Evolutionary conservation across 2,113 vertebrate species (phyloP), one percentile per base, ranked within the genome.

Genomic region (Gallinago paraguaiae): DNA sequence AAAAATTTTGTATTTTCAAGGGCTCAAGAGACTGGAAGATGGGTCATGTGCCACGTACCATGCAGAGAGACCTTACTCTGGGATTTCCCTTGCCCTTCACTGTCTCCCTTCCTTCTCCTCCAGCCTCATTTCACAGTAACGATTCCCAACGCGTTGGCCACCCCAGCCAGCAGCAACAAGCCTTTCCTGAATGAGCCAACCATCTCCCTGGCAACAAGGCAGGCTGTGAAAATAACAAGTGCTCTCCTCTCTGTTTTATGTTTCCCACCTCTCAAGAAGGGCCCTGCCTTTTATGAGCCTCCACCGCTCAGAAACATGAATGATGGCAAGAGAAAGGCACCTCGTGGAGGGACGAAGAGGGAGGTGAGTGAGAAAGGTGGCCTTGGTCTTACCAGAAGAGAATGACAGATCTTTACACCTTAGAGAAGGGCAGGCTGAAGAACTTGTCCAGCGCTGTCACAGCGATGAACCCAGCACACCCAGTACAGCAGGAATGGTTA

Each of bases 191-290:
- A 74, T 51, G 76, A 95, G 91, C 89, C 89, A 95, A 50, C 33
- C 56, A 95, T 86, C 92, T 83, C 89, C 93, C 65, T 16, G 37
- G 95, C 95, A 97, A 96, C 95, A 51, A 81, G 79, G 68, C 87
- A 84, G 92, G 65, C 91, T 90, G 87, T 50, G 82, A 90, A 88
- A 95, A 92, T 76, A 79, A 86, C 71, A 79, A 93, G 85, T n/a
- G 68, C 67, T 79, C 85, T 92, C 59, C 84, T 89, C 53, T 82
- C 54, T 81, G 77, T n/a, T 91, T 82, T 10, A n/a, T 41, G 35
- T 88, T 92, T 90, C 51, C 57, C 80, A 77, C 46, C 60, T 71
- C 80, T 82, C 18, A 7, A 75, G 76, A 90, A 88, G 68, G 51
- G 76, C 43, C 28, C 19, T 70, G 67, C 46, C 83, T 82, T 89